Evolutionary conservation across 1,140 invertebrate species (phyloP), one percentile per base, ranked within the genome.

Genomic region (Anoplolepis gracilipes): DNA sequence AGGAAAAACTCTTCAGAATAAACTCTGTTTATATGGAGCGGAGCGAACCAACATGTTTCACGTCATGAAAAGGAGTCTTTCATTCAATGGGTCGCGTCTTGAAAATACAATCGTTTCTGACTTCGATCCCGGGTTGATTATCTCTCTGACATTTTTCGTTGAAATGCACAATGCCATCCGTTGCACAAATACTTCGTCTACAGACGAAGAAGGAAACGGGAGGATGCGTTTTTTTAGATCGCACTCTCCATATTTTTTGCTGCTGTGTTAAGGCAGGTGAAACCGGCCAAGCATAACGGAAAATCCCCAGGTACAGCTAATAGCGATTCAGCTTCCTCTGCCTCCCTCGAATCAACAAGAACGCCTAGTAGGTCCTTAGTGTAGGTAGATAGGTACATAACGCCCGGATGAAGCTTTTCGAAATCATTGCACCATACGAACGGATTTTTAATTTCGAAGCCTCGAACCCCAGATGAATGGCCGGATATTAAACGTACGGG

Each of bases 301-400:
- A 72, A 90, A 86, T 89, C 67, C 72, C 72, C 65, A 70, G 85
- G 85, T 84, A 86, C 62, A 69, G 86, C 88, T 90, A 90, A 89
- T 89, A 87, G 84, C 86, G 72, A 88, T 88, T 88, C 82, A 84
- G 61, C 72, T 69, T 53, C 57, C 69, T 53, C 82, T 70, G 49
- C 70, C 49, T 81, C 75, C 76, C 64, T 75, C 62, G 25, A 65
- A 55, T 69, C 64, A 28, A 22, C 49, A 49, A 46, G 33, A 53
- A 46, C 22, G 28, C 33, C 2, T 33, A 46, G 46, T 42, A 65
- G 49, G 42, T 46, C 53, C 49, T 65, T 49, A 36, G 22, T 36
- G 73, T 85, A 85, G 76, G 84, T 79, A 70, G 67, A 49, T 53
- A 72, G 53, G 78, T 72, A 72, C 36, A 85, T 81, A 76, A 85